Base-by-base conservation (phyloP, 2,888 invertebrate genomes). In the Synanthedon andrenaeformis region DNA sequence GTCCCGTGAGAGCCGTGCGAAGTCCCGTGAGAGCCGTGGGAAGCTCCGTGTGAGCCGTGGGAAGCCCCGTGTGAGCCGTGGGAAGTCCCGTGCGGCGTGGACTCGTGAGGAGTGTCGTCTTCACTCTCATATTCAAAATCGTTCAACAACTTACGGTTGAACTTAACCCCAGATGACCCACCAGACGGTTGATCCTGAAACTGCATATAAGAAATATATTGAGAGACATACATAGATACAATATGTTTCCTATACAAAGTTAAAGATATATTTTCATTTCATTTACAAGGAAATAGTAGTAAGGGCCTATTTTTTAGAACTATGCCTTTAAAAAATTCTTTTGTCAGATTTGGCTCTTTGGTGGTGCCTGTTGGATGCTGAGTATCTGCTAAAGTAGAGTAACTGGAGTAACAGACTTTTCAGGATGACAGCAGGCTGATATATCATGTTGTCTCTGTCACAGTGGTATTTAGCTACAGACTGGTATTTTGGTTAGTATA, bases 91-190 rank as follows among this genome's bases (percentile, higher is more conserved):
- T 58, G 58, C 13, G 57, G 53, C 13, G 57, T 62, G 3, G 62
- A 62, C 28, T 75, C 79, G 10, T 49, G 51, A n/a, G 82, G 56
- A 0, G 93, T 92, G n/a, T 96, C 96, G 54, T 96, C 96, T 59
- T 96, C 96, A 63, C 96, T 96, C 54, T 94, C 96, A 73, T 97
- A 97, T 79, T 97, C 96, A 77, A 95, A 97, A 79, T 96, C 84
- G 13, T 88, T 88, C 23, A 97, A 82, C 13, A 96, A 81, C 72
- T 96, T 95, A 69, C 95, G 91, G 74, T 94, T 94, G 76, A 95
- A 95, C 72, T 94, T 94, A 4, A 93, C 90, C 1, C 85, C 74
- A 0, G 77, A 71, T 42, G 74, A 67, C 1, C 61, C 62, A 12
- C 78, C 69, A 0, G 79, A 76, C 0, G 80, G 70, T 53, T 83